phyloP scores from a whole-genome alignment of 2,888 invertebrate genomes.

The Pyrrhia umbra region DNA sequence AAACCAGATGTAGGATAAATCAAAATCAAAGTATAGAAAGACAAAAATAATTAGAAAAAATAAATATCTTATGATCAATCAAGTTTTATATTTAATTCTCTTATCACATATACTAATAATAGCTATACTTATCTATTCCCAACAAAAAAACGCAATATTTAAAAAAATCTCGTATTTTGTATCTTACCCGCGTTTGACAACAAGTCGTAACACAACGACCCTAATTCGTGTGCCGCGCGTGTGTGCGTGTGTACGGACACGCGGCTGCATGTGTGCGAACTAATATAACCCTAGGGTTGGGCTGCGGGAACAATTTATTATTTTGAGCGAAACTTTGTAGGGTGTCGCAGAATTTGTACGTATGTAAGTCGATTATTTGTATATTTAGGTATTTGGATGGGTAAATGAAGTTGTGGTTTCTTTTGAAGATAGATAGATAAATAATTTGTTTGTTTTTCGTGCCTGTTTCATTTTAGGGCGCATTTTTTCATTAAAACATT shows the following conservation, averaged over 20 bases:
- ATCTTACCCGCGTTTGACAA: constrained; percentile 63
- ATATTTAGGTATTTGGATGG: neutral
- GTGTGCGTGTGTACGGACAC: constrained; percentile 73
- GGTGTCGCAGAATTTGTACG: neutral
- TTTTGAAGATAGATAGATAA: too few species aligned
- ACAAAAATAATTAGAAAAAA: too few species aligned
- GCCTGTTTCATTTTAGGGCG: too few species aligned
- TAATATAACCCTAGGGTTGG: constrained; percentile 79
- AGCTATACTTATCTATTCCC: neutral
- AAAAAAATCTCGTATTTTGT: constrained; percentile 39
- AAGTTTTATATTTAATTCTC: too few species aligned
- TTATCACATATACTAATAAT: too few species aligned
- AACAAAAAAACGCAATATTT: neutral
- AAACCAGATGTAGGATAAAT: too few species aligned
- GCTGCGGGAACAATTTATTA: constrained; percentile 25
- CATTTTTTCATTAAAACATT: too few species aligned
- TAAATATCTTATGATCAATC: too few species aligned
- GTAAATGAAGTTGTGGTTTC: neutral
- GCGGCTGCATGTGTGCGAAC: constrained; percentile 71
- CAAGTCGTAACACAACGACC: constrained; percentile 77
- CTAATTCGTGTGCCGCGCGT: constrained; percentile 80
- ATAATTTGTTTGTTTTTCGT: neutral
- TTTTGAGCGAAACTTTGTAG: constrained; percentile 18
- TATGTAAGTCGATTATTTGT: neutral
- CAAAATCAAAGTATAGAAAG: too few species aligned